Evolutionary conservation across 2,888 invertebrate species (phyloP).

Genomic region (Helicoverpa assulta): DNA sequence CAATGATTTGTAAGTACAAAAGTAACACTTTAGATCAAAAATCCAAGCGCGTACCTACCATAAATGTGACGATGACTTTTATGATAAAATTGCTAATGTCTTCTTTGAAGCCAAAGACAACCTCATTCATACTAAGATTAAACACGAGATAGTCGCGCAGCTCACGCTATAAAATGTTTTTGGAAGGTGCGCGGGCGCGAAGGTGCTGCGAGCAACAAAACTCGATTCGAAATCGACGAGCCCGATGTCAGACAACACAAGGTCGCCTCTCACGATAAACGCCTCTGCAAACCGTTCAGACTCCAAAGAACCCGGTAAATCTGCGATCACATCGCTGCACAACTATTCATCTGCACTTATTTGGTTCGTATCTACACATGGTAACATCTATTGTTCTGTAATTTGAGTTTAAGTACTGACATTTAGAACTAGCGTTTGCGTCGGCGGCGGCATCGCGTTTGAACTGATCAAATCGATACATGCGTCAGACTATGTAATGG

Average conservation of each 20-base stretch:
- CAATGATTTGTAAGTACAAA: slow-evolving; percentile 36
- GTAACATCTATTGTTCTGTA: slow-evolving; percentile 68
- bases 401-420: slow-evolving; percentile 64
- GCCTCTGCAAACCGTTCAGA: slow-evolving; percentile 72
- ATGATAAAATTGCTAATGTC: slow-evolving; percentile 29
- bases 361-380: slow-evolving; percentile 66
- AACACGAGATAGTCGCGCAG: slow-evolving; percentile 33
- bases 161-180: slow-evolving; percentile 46
- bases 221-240: slow-evolving; percentile 79
- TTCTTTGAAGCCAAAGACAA: slow-evolving; percentile 29
- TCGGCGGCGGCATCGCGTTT: slow-evolving; percentile 37
- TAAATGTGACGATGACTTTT: slow-evolving; percentile 17
- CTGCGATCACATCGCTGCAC: slow-evolving; percentile 66
- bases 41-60: slow-evolving; percentile 1
- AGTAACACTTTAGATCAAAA: slow-evolving; percentile 19
- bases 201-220: slow-evolving; percentile 73
- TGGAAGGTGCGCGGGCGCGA: slow-evolving; percentile 68
- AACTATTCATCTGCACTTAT: slow-evolving; percentile 67
- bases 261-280: slow-evolving; percentile 84
- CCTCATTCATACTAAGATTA: slow-evolving; percentile 33
- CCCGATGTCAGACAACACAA: slow-evolving; percentile 85
- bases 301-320: slow-evolving; percentile 66
- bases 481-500: slow-evolving; percentile 44
- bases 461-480: slow-evolving; percentile 40
- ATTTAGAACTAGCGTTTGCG: slow-evolving; percentile 59